Evolutionary conservation across 2,797 vertebrate genomes (phyloP).

Genomic region (Dermochelys coriacea): DNA sequence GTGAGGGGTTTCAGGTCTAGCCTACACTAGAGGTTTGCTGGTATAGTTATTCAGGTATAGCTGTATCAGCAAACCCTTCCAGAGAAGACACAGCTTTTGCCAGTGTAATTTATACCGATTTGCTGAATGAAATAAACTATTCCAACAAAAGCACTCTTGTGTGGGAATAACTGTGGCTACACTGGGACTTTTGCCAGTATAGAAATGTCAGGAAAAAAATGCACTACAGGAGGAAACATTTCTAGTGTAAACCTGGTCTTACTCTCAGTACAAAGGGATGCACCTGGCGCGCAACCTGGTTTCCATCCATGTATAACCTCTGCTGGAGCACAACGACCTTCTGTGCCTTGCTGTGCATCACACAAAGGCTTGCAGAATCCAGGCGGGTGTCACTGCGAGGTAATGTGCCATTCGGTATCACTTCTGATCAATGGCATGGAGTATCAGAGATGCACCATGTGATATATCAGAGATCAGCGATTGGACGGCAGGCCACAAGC

Average conservation of each 20-base stretch:
- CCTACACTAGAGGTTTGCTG: neutral
- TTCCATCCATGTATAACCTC: too few relatives aligned
- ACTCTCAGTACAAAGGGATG: too few relatives aligned
- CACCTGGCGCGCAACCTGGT: too few relatives aligned
- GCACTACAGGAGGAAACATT: neutral
- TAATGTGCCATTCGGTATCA: neutral
- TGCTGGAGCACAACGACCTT: too few relatives aligned
- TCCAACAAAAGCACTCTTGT: neutral
- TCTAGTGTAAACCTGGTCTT: neutral
- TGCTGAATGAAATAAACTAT: neutral
- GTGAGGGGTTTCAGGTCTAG: neutral
- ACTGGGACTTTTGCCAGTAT: neutral
- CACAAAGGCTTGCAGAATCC: neutral
- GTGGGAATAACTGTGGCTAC: neutral
- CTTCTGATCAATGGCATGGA: neutral
- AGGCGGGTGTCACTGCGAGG: neutral
- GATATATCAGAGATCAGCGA: neutral
- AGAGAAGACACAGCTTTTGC: neutral
- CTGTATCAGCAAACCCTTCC: neutral
- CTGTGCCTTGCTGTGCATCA: too few relatives aligned
- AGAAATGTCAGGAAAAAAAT: neutral
- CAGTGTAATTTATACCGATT: neutral
- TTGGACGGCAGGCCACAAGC: neutral
- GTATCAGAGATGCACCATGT: neutral
- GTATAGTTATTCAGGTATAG: neutral